Evolutionary conservation across 2,888 invertebrate genomes (phyloP).

Genomic region (Apotomis betuletana): DNA sequence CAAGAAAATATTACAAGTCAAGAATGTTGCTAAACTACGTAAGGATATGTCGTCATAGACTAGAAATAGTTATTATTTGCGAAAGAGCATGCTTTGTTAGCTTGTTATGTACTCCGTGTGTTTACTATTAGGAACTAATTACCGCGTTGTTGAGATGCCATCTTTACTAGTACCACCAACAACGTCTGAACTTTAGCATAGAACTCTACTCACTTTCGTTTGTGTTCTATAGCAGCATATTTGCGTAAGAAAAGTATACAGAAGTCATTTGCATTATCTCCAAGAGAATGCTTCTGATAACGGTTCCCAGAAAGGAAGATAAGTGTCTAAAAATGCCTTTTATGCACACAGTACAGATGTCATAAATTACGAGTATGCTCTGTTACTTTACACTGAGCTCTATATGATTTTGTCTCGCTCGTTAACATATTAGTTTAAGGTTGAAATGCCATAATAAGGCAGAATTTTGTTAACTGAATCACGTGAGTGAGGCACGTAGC

Average conservation of each 20-base stretch:
- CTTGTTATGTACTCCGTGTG: conserved; percentile 43
- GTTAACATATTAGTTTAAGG: no score
- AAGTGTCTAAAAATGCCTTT: conserved; percentile 15
- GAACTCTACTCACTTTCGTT: conserved; percentile 18
- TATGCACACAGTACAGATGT: not conserved
- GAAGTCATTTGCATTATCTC: conserved; percentile 35
- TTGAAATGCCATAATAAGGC: not conserved
- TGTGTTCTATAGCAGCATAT: conserved; percentile 27
- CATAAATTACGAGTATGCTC: not conserved
- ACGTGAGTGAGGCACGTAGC: conserved; percentile 1
- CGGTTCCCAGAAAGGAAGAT: conserved; percentile 21
- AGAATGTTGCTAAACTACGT: conserved; percentile 35
- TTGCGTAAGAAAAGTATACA: conserved; percentile 33
- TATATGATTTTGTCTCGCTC: no score
- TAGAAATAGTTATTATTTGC: conserved; percentile 48
- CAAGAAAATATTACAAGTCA: conserved; percentile 3
- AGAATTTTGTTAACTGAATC: not conserved
- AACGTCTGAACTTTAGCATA: conserved; percentile 11
- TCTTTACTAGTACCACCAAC: not conserved
- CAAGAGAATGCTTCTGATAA: conserved; percentile 19
- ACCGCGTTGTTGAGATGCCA: conserved; percentile 20
- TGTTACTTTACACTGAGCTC: no score
- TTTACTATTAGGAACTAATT: conserved; percentile 21
- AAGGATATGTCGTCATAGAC: conserved; percentile 33
- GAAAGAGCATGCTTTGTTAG: conserved; percentile 51